These are phyloP conservation scores for Ruditapes philippinarum DNA, from an alignment of 1,140 invertebrate genomes.

Conservation along the genomic window DNA sequence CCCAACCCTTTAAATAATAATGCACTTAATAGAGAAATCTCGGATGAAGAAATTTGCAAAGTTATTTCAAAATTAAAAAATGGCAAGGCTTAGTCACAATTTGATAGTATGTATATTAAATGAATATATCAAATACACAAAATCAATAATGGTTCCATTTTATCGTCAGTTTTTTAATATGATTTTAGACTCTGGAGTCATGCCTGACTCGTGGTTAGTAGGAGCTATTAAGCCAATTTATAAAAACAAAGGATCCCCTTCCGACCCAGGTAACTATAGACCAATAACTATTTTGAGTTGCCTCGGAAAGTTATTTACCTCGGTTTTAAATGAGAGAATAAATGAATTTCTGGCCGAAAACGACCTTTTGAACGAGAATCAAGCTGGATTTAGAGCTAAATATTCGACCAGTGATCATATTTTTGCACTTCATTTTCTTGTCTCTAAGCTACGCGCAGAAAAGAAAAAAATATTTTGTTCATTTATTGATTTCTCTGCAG, in stretches of 20 bases:
- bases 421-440: constrained; percentile 41
- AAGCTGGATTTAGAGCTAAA: constrained; percentile 44
- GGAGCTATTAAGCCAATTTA: constrained; percentile 60
- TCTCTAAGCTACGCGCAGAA: neutral
- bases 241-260: constrained; percentile 62
- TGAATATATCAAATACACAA: constrained; percentile 35
- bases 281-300: constrained; percentile 61
- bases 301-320: constrained; percentile 60
- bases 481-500: constrained; percentile 48
- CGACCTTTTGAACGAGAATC: constrained; percentile 15
- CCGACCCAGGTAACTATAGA: constrained; percentile 46
- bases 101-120: constrained; percentile 12
- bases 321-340: constrained; percentile 39
- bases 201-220: constrained; percentile 52
- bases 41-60: neutral
- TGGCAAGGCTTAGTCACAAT: neutral
- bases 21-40: neutral
- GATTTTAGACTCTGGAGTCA: constrained; percentile 51
- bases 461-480: constrained; percentile 12
- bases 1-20: neutral
- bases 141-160: constrained; percentile 31
- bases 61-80: neutral
- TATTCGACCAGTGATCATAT: constrained; percentile 53
- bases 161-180: constrained; percentile 57
- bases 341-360: constrained; percentile 27